Evolutionary conservation across 1,140 invertebrate genomes (phyloP).

Genomic region (Eriosoma lanigerum): DNA sequence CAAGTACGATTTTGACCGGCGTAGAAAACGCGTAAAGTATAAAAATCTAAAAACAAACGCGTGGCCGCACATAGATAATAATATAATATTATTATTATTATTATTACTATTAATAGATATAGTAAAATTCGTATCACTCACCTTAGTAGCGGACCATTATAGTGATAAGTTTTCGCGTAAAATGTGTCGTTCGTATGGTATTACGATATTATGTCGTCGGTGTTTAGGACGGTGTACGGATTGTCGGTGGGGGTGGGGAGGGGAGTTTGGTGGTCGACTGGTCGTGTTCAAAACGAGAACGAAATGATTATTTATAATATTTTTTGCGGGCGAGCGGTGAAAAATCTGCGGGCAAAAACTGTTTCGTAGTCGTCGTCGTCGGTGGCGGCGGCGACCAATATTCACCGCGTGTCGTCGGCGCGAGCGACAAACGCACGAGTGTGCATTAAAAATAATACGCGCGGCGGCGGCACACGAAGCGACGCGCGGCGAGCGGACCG

Average conservation of each 20-base stretch:
- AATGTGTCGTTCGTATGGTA: too few relatives aligned
- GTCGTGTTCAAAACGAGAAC: background rate
- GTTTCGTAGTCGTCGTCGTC: background rate
- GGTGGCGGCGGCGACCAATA: background rate
- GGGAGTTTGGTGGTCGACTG: background rate
- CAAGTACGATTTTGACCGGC: too few relatives aligned
- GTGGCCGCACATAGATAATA: too few relatives aligned
- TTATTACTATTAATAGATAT: too few relatives aligned
- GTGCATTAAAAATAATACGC: background rate
- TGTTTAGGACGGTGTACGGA: too few relatives aligned
- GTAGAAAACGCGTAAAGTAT: too few relatives aligned
- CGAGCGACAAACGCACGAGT: constrained; percentile 26
- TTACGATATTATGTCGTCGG: too few relatives aligned
- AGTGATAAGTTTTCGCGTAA: too few relatives aligned
- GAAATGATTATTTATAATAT: background rate
- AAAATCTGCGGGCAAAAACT: background rate
- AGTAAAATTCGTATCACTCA: too few relatives aligned
- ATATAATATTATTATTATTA: too few relatives aligned
- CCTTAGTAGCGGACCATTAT: too few relatives aligned
- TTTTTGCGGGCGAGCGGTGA: background rate
- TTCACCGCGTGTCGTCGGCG: constrained; percentile 38
- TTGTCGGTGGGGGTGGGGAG: background rate
- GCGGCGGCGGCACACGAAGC: background rate
- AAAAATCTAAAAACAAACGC: too few relatives aligned
- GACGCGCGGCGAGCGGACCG: background rate